These are phyloP conservation scores for Cryptus armator DNA, from an alignment of 2,888 invertebrate species.

Conservation along the genomic window DNA sequence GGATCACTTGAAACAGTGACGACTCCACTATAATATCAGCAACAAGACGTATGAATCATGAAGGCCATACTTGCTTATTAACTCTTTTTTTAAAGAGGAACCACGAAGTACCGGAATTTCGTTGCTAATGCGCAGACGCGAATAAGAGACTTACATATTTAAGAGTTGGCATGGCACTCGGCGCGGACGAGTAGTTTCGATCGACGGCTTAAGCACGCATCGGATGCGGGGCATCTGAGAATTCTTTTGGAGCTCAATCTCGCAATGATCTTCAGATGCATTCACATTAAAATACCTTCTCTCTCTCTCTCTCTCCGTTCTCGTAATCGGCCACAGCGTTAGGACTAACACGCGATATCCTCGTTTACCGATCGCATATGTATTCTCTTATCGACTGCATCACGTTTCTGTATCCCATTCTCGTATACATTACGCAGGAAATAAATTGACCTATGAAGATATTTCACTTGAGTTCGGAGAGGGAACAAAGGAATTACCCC, in stretches of 20 bases:
- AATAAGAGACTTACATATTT: constrained; percentile 28
- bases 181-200: constrained; percentile 16
- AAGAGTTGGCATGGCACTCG: constrained; percentile 5
- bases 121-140: not conserved
- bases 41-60: constrained; percentile 46
- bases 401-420: constrained; percentile 4
- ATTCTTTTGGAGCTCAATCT: constrained; percentile 4
- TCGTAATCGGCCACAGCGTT: constrained; percentile 31
- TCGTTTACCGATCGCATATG: constrained; percentile 51
- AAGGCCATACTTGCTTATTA: constrained; percentile 43
- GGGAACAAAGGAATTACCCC: too few relatives aligned
- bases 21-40: constrained; percentile 28
- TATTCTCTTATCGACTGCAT: not conserved
- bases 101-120: not conserved
- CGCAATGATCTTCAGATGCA: constrained; percentile 37
- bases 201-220: constrained; percentile 4
- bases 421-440: constrained; percentile 4
- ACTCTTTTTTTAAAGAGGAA: constrained; percentile 22
- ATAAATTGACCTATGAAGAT: not conserved
- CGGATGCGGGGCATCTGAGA: constrained; percentile 32
- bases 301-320: constrained; percentile 17
- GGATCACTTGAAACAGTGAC: not conserved
- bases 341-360: constrained; percentile 59
- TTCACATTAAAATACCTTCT: constrained; percentile 51
- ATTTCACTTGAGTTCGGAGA: too few relatives aligned